Percentiles rank a stretch among this genome's conserved stretches.
Evolutionary conservation across 2,797 vertebrate species (phyloP).

Genomic region (Podarcis siculus): DNA sequence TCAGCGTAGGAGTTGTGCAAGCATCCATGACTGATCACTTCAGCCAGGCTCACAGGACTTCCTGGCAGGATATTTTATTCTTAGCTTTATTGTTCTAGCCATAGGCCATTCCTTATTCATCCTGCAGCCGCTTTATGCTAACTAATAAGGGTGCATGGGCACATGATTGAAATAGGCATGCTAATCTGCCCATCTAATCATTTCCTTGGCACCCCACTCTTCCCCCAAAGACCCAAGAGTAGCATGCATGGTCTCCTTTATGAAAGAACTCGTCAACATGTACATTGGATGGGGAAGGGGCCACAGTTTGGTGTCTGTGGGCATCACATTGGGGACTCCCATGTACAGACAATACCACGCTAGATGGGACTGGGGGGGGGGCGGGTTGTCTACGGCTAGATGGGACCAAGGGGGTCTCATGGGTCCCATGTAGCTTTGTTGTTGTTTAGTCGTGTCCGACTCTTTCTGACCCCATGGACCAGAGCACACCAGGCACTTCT

Average conservation of each 20-base stretch:
- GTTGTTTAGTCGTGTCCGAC: no score
- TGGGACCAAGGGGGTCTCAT: neutral
- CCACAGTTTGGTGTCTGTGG: neutral
- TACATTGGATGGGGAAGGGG: no score
- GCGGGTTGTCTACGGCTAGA: no score
- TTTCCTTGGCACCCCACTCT: neutral
- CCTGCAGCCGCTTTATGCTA: neutral
- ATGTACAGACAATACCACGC: neutral
- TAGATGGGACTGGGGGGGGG: neutral
- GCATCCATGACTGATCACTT: neutral
- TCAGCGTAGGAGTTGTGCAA: neutral
- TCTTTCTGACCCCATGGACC: no score
- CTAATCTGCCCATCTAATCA: neutral
- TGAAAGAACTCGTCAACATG: neutral
- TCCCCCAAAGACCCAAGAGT: neutral
- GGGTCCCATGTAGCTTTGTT: neutral
- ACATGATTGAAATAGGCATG: neutral
- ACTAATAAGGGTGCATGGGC: neutral
- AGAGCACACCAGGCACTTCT: no score
- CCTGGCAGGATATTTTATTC: neutral
- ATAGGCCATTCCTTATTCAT: neutral
- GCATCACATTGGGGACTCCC: no score
- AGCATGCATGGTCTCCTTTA: neutral
- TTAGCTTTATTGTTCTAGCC: neutral
- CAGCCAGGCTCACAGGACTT: neutral